Conservation (phyloP, 1,140 invertebrate genomes). For the Drosophila guanche region DNA sequence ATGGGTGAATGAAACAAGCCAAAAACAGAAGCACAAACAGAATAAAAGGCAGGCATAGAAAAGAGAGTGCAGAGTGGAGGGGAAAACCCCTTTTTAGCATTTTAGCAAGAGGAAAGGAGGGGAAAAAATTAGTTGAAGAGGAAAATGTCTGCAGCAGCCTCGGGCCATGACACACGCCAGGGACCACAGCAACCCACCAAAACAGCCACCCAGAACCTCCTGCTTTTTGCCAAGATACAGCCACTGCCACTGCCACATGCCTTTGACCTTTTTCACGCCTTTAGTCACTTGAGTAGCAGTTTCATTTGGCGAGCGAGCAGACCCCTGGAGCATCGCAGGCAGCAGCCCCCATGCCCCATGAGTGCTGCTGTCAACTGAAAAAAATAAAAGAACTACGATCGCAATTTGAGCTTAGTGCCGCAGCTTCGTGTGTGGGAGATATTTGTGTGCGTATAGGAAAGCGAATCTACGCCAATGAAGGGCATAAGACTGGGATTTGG, state of each 20-base stretch:
- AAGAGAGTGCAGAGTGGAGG: too few species aligned
- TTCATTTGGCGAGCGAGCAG: constrained; percentile 39
- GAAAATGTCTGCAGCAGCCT: constrained; percentile 60
- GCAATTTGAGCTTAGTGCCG: constrained; percentile 8
- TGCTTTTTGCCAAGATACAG: not conserved
- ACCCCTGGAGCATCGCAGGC: not conserved
- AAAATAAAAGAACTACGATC: constrained; percentile 26
- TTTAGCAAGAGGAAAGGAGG: constrained; percentile 16
- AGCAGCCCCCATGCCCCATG: constrained; percentile 2
- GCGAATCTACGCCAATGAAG: too few species aligned
- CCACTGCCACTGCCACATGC: constrained; percentile 35
- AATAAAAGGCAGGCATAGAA: not conserved
- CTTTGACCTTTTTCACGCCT: constrained; percentile 80
- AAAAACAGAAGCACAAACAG: not conserved
- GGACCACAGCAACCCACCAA: constrained; percentile 3
- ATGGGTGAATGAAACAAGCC: constrained; percentile 3
- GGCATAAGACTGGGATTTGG: constrained; percentile 9
- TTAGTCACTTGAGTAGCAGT: constrained; percentile 74
- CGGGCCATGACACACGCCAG: not conserved
- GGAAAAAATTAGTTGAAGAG: constrained; percentile 45
- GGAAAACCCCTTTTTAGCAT: constrained; percentile 42
- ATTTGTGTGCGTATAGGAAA: too few species aligned
- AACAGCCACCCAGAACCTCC: not conserved
- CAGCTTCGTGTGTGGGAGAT: not conserved
- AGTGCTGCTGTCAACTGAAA: constrained; percentile 58